Conservation (phyloP, 2,113 vertebrate species). For the Hyperopisus bebe region DNA sequence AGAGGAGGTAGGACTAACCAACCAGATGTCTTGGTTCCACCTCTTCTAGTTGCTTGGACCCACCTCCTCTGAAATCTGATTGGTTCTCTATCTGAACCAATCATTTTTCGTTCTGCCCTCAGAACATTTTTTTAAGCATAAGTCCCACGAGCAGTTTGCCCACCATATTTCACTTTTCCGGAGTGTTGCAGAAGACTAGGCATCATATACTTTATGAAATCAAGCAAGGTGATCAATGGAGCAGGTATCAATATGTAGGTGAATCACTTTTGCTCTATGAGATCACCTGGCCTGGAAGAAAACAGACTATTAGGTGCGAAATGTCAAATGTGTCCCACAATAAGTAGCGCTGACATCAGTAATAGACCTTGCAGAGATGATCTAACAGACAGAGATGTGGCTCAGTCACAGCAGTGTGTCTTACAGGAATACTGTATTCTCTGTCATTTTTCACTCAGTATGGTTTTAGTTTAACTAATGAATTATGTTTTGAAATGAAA, state of each 20-base stretch:
- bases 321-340: not conserved
- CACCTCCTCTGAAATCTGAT: too few species aligned
- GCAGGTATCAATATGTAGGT: not conserved
- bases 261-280: not conserved
- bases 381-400: not conserved
- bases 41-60: too few species aligned
- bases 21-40: too few species aligned
- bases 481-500: not conserved
- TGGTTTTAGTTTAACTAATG: not conserved
- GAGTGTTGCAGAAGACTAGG: not conserved
- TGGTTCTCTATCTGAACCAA: too few species aligned
- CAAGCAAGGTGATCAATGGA: not conserved
- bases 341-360: not conserved
- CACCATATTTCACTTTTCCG: not conserved
- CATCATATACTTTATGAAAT: not conserved
- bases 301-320: not conserved
- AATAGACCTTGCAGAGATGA: not conserved
- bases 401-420: not conserved
- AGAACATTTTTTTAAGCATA: too few species aligned
- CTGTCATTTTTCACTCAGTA: not conserved
- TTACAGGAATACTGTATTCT: not conserved
- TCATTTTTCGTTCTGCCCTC: too few species aligned
- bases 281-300: not conserved
- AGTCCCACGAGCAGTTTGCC: not conserved
- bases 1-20: too few species aligned